Conservation (phyloP, 2,113 vertebrate species). For the Myrmophylax atrothorax region DNA sequence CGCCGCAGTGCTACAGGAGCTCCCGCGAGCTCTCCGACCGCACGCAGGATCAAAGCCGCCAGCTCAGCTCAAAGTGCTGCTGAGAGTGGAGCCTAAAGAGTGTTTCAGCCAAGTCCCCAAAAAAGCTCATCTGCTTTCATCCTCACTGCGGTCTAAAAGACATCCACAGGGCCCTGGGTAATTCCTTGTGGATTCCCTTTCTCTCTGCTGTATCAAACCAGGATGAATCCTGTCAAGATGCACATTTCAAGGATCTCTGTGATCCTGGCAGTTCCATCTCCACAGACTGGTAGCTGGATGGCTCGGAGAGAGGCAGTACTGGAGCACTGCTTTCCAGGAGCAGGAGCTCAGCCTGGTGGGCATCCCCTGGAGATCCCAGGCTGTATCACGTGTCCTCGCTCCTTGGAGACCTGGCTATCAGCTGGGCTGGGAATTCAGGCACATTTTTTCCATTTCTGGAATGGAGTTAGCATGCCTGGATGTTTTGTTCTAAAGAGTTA, state of each 20-base stretch:
- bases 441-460: not conserved
- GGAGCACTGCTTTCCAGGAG: not conserved
- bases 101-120: not conserved
- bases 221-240: not conserved
- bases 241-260: not conserved
- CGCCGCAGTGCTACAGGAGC: not conserved
- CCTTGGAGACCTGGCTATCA: not conserved
- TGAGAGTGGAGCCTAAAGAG: not conserved
- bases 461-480: not conserved
- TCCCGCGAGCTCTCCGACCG: not conserved
- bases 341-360: not conserved
- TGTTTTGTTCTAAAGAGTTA: not conserved
- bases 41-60: not conserved
- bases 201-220: not conserved
- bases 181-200: not conserved
- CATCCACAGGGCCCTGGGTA: not conserved
- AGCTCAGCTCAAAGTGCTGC: not conserved
- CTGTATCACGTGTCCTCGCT: not conserved
- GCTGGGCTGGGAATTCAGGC: not conserved
- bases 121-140: not conserved
- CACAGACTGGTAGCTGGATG: not conserved
- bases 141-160: not conserved
- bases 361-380: not conserved
- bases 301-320: accelerated
- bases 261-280: not conserved